These are phyloP conservation scores for Xenus cinereus DNA, from an alignment of 2,113 vertebrate genomes.

Conservation along the genomic window DNA sequence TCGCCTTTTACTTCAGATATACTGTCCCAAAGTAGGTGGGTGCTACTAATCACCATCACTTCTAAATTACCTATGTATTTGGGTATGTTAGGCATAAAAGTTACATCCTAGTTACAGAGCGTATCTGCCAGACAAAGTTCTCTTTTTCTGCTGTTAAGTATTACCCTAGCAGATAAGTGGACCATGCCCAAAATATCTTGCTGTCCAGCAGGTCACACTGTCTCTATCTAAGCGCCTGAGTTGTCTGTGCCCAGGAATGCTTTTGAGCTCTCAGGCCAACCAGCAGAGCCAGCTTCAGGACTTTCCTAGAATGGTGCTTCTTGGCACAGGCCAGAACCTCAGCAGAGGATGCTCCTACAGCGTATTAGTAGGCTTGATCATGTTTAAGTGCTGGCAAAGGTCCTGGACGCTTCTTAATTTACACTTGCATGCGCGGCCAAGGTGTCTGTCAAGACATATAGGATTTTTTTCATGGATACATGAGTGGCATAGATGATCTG, in stretches of 20 bases:
- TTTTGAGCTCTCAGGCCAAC: neutral
- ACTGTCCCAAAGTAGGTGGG: neutral
- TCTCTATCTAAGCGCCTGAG: neutral
- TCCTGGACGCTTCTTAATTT: neutral
- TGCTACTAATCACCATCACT: neutral
- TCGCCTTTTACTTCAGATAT: neutral
- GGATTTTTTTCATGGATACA: neutral
- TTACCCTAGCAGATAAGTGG: neutral
- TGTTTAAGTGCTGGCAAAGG: neutral
- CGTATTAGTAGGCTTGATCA: neutral
- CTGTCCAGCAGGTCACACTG: neutral
- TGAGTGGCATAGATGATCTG: neutral
- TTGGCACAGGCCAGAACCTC: rapidly evolving
- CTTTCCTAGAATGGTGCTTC: neutral
- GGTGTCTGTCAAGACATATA: rapidly evolving
- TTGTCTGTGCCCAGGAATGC: neutral
- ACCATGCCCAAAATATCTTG: too few species aligned
- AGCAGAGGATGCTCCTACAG: neutral
- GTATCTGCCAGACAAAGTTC: neutral
- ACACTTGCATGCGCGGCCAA: neutral
- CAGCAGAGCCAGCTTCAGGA: neutral
- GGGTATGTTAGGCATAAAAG: rapidly evolving
- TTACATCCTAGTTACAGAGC: neutral
- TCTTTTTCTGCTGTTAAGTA: neutral
- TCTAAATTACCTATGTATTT: neutral